Percentiles rank a stretch among this genome's conserved stretches.
phyloP scores from a whole-genome alignment of 2,888 invertebrate genomes.

The Drosophila robusta region DNA sequence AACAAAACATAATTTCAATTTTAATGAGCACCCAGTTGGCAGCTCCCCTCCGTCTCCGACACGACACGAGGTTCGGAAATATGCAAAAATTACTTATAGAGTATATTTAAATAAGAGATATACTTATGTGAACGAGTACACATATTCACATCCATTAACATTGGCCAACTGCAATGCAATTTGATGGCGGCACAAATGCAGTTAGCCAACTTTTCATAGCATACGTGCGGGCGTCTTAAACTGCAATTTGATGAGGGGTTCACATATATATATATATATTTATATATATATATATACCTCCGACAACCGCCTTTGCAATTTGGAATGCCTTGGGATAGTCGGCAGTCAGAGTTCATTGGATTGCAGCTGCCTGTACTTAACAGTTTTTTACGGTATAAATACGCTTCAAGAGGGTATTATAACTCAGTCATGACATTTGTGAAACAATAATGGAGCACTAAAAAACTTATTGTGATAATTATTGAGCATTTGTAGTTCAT shows the following conservation, averaged over 20 bases:
- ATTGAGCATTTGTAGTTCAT: too few species aligned
- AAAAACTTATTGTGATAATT: too few species aligned
- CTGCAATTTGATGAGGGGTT: conserved; percentile 5
- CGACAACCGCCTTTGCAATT: conserved; percentile 2
- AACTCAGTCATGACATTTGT: not conserved
- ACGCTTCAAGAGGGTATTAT: not conserved
- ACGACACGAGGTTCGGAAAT: conserved; percentile 17
- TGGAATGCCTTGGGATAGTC: conserved; percentile 6
- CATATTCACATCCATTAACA: conserved; percentile 24
- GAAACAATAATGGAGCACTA: not conserved
- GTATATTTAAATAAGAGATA: not conserved
- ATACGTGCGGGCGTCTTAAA: conserved; percentile 8
- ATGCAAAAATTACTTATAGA: conserved; percentile 20
- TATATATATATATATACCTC: not conserved
- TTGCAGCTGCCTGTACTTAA: conserved; percentile 6
- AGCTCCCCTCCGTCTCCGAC: not conserved
- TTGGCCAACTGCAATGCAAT: conserved; percentile 16
- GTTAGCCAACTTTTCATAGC: conserved; percentile 17
- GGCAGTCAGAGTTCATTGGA: conserved; percentile 48
- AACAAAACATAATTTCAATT: conserved; percentile 68
- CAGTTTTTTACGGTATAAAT: not conserved
- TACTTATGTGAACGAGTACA: not conserved
- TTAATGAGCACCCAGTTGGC: conserved; percentile 62
- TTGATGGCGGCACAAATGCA: conserved; percentile 23
- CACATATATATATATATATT: not conserved